Evolutionary conservation across 1,140 invertebrate species (phyloP).

Genomic region (Campoletis sonorensis): DNA sequence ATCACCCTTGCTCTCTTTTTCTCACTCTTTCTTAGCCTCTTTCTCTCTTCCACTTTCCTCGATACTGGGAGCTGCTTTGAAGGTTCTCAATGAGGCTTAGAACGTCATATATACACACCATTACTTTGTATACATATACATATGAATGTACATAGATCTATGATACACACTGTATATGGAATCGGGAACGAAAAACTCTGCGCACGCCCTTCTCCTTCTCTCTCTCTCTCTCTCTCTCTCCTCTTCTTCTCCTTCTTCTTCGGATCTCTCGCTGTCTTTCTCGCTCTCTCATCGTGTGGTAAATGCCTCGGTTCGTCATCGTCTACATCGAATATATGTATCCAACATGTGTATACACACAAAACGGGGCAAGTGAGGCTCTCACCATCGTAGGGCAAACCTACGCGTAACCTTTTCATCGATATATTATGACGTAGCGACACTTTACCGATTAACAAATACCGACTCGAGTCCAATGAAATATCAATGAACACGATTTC

Average conservation of each 20-base stretch:
- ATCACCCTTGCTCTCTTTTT: constrained; percentile 5
- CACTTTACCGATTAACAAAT: background rate
- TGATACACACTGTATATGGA: background rate
- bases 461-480: background rate
- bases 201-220: constrained; percentile 13
- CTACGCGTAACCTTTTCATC: constrained; percentile 39
- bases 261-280: background rate
- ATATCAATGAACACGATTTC: background rate
- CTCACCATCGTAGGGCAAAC: constrained; percentile 4
- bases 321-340: background rate
- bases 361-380: constrained; percentile 10
- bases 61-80: constrained; percentile 39
- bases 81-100: constrained; percentile 43
- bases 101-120: constrained; percentile 26
- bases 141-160: background rate
- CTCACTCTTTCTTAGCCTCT: background rate
- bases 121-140: background rate
- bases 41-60: constrained; percentile 5
- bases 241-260: background rate
- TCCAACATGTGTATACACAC: background rate
- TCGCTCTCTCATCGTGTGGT: background rate
- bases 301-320: background rate
- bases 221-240: constrained; percentile 1
- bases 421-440: constrained; percentile 9
- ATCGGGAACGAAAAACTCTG: constrained; percentile 19